phyloP scores from a whole-genome alignment of 1,140 invertebrate genomes.

The Muscidifurax raptorellus region DNA sequence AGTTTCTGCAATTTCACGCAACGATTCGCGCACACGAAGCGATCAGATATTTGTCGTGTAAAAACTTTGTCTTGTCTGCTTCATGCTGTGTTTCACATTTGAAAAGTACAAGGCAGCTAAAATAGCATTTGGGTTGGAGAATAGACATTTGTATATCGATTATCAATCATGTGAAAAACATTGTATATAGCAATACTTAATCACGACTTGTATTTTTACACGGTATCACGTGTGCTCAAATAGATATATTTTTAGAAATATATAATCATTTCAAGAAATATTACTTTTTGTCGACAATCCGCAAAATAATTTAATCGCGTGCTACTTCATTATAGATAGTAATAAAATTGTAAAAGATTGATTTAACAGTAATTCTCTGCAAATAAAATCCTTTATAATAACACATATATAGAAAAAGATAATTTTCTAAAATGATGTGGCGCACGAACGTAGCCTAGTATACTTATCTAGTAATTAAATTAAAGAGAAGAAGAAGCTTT shows the following conservation, averaged over 20 bases:
- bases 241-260: too few relatives aligned
- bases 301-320: too few relatives aligned
- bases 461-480: not conserved
- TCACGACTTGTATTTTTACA: too few relatives aligned
- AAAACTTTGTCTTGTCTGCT: slow-evolving; percentile 30
- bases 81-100: slow-evolving; percentile 27
- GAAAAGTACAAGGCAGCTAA: not conserved
- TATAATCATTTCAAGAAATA: too few relatives aligned
- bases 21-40: slow-evolving; percentile 23
- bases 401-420: not conserved
- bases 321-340: too few relatives aligned
- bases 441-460: not conserved
- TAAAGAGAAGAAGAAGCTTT: not conserved
- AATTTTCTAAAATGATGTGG: not conserved
- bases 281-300: too few relatives aligned
- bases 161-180: not conserved
- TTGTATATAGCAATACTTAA: not conserved
- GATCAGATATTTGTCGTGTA: slow-evolving; percentile 22
- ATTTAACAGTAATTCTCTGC: too few relatives aligned
- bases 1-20: slow-evolving; percentile 42
- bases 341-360: too few relatives aligned
- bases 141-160: not conserved
- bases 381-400: not conserved
- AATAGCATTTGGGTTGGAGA: not conserved
- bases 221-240: too few relatives aligned